These are phyloP conservation scores for Agrochola lota DNA, from an alignment of 2,888 invertebrate genomes.

Conservation along the genomic window DNA sequence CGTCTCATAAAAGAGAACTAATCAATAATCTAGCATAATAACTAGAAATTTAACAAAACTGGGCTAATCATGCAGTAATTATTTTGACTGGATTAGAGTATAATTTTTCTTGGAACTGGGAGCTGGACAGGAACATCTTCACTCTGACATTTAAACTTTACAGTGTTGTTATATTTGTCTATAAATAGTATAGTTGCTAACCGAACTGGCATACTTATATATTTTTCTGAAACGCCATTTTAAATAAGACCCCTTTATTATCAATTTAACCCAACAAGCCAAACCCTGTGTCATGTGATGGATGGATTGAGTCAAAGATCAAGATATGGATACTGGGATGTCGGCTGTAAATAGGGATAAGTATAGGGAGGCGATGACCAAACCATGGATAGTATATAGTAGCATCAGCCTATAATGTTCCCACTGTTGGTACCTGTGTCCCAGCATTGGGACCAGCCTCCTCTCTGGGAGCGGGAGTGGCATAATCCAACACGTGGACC, in stretches of 20 bases:
- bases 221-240: no score
- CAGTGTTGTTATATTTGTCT: neutral
- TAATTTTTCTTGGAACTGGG: conserved; percentile 2
- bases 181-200: neutral
- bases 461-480: no score
- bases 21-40: neutral
- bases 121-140: conserved; percentile 14
- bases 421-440: no score
- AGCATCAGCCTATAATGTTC: no score
- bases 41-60: neutral
- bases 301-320: no score
- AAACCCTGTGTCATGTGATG: no score
- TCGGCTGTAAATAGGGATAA: no score
- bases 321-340: no score
- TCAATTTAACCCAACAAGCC: neutral
- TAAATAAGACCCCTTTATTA: neutral
- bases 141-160: conserved; percentile 27
- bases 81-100: neutral
- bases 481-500: neutral
- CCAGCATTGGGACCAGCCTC: no score
- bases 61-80: neutral
- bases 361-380: neutral
- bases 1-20: neutral
- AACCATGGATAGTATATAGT: no score
- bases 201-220: neutral